Evolutionary conservation across 2,797 vertebrate species (phyloP).

Genomic region (Mareca penelope): DNA sequence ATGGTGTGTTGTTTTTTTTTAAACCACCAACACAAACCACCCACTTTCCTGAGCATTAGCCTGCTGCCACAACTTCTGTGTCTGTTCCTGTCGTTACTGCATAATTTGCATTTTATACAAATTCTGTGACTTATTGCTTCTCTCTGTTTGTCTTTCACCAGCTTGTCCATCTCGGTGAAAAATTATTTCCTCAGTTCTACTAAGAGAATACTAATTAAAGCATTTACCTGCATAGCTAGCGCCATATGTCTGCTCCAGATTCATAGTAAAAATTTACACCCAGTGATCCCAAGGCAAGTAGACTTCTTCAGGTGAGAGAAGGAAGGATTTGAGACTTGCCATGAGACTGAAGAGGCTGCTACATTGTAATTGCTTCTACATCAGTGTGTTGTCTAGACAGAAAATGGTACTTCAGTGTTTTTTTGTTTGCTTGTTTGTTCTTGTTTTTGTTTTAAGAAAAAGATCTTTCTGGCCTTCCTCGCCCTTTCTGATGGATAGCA

Average conservation of each 20-base stretch:
- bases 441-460: background rate
- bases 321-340: background rate
- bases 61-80: background rate
- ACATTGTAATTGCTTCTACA: background rate
- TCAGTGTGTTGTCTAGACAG: background rate
- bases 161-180: background rate
- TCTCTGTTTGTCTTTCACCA: background rate
- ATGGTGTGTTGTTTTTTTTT: background rate
- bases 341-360: background rate
- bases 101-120: background rate
- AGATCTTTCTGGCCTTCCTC: background rate
- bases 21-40: background rate
- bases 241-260: background rate
- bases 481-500: background rate
- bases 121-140: background rate
- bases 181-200: background rate
- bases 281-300: background rate
- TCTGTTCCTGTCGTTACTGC: background rate
- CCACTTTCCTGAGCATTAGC: background rate
- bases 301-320: background rate
- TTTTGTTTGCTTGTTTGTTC: no score
- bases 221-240: background rate
- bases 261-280: fast-evolving
- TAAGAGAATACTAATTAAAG: background rate
- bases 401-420: background rate